Evolutionary conservation across 2,888 invertebrate genomes (phyloP), one percentile per base, ranked within the genome.

Genomic region (Eueremaeus valkanovi): DNA sequence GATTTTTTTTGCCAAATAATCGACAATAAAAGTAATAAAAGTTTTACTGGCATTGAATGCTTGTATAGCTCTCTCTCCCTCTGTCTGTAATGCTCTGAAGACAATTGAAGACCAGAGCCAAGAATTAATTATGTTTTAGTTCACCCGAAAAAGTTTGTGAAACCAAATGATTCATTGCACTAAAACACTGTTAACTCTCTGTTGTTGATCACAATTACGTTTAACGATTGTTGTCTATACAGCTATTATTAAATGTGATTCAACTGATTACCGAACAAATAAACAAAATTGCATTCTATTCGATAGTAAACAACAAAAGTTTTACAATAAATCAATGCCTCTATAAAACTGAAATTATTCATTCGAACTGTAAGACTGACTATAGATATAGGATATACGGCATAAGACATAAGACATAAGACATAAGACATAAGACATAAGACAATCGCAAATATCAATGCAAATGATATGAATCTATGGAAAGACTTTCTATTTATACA

Each of bases 21-120:
- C 31, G 61, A 63, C 61, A 63, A 63, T 63, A 29, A 63, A 63
- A 63, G 33, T 63, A 63, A 55, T 55, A 55, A 55, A 55, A 55
- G 55, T 55, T 55, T 55, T 55, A 55, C 55, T 55, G 55, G 11
- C 24, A 55, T 55, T 27, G 27, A 27, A 24, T 55, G 55, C 55
- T n/a, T n/a, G n/a, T n/a, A 45, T 45, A 11, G 16, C 45, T 13
- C 45, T 45, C 45, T 45, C 16, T 45, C 8, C 11, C 11, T 55
- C 55, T 55, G 27, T 55, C 24, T 24, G 55, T 55, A 55, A 24
- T 55, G 55, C 45, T 45, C 27, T 55, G 24, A 24, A 27, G 27
- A 55, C 55, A 55, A 55, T 27, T 55, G 27, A 27, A 55, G 55
- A 55, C 55, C 27, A 27, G 27, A n/a, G 9, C 55, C 6, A 55